Evolutionary conservation across 1,140 invertebrate genomes (phyloP).

Genomic region (Drosophila willistoni): DNA sequence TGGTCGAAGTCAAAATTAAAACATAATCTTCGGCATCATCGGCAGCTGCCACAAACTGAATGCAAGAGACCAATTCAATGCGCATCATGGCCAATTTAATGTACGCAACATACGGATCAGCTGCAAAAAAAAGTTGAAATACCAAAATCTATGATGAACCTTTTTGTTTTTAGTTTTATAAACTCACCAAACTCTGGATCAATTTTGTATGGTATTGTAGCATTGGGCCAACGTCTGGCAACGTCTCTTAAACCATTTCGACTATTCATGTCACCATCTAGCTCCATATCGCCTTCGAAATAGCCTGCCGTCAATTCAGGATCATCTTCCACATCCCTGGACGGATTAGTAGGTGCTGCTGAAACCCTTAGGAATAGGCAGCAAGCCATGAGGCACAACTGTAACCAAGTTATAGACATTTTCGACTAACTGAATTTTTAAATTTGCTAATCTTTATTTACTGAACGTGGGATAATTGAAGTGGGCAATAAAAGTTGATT

Average conservation of each 20-base stretch:
- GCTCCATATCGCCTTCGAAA: constrained; percentile 63
- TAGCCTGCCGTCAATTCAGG: constrained; percentile 63
- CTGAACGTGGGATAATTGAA: constrained; percentile 16
- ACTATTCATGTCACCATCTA: constrained; percentile 21
- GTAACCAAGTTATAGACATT: constrained; percentile 34
- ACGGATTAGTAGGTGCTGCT: constrained; percentile 20
- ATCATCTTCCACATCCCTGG: constrained; percentile 32
- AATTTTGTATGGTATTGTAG: constrained; percentile 82
- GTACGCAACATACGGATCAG: constrained; percentile 25
- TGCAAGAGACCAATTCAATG: constrained; percentile 78
- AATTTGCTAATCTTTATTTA: constrained; percentile 23
- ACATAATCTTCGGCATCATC: constrained; percentile 42
- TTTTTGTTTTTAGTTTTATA: background rate
- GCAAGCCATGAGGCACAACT: constrained; percentile 24
- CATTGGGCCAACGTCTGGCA: constrained; percentile 57
- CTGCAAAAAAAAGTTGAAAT: background rate
- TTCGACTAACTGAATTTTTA: constrained; percentile 36
- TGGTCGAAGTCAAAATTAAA: constrained; percentile 28
- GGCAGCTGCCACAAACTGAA: constrained; percentile 59
- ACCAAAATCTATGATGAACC: too few relatives aligned
- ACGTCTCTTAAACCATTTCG: constrained; percentile 40
- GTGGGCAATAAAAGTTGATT: constrained; percentile 15
- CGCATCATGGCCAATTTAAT: constrained; percentile 65
- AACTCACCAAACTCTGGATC: constrained; percentile 61
- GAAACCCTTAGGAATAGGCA: constrained; percentile 14